Conservation (phyloP, 2,113 vertebrate species). For the Hemibagrus wyckioides region DNA sequence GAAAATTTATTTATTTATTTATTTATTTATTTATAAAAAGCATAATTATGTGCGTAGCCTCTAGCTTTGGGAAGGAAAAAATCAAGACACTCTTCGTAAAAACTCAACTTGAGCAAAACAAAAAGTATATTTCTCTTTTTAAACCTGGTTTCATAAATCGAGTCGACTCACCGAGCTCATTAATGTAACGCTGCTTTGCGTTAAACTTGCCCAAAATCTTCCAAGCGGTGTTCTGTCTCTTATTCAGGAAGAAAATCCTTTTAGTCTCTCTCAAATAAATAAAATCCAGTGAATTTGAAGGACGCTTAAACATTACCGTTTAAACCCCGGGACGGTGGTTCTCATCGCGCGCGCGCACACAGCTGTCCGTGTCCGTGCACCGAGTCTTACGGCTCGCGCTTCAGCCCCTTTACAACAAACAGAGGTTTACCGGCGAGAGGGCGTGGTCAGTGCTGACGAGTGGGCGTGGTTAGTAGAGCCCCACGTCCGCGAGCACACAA, state of each 20-base stretch:
- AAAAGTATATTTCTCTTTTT: background rate
- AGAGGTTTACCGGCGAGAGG: slow-evolving; percentile 1
- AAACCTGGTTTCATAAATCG: background rate
- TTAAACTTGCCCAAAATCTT: too few relatives aligned
- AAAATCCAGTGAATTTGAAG: background rate
- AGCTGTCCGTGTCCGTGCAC: background rate
- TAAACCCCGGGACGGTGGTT: background rate
- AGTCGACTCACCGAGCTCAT: background rate
- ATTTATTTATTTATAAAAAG: too few relatives aligned
- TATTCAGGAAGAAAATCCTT: slow-evolving; percentile 1
- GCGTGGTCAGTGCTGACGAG: background rate
- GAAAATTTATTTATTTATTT: too few relatives aligned
- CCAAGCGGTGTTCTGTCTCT: too few relatives aligned
- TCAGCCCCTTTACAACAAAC: slow-evolving; percentile 1
- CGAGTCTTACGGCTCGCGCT: background rate
- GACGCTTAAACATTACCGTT: background rate
- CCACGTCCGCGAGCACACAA: background rate
- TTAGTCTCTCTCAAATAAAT: background rate
- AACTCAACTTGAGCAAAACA: too few relatives aligned
- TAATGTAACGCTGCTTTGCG: background rate
- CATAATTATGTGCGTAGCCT: background rate
- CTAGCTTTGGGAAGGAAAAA: background rate
- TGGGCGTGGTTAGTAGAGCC: background rate
- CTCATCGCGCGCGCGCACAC: background rate
- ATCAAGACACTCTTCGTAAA: background rate